Evolutionary conservation across 2,113 vertebrate species (phyloP).

Genomic region (Petromus typicus): DNA sequence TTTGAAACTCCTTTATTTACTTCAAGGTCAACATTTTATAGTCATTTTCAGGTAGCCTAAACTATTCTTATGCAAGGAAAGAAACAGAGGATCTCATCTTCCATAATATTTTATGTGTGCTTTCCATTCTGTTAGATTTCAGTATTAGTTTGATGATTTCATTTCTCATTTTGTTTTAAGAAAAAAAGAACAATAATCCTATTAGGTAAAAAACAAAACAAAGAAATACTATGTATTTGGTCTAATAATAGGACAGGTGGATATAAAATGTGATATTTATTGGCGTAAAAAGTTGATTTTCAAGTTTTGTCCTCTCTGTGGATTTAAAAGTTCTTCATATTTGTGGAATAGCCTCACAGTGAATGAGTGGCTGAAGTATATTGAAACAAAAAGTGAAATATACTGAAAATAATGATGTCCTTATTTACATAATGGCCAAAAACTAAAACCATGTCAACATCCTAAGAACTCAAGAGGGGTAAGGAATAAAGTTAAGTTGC

Average conservation of each 20-base stretch:
- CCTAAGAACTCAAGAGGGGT: constrained; percentile 54
- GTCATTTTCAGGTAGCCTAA: background rate
- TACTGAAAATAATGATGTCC: background rate
- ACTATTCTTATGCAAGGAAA: background rate
- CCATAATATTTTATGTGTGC: background rate
- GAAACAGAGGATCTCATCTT: background rate
- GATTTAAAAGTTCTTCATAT: background rate
- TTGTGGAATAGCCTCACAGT: background rate
- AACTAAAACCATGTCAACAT: background rate
- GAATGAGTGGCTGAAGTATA: background rate
- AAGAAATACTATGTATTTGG: background rate
- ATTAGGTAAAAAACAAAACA: background rate
- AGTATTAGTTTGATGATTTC: background rate
- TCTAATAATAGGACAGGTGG: background rate
- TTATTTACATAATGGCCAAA: constrained; percentile 35
- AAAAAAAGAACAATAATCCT: background rate
- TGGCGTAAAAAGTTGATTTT: background rate
- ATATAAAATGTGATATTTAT: background rate
- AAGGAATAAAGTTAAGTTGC: constrained; percentile 39
- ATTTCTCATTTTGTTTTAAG: background rate
- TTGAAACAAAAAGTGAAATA: background rate
- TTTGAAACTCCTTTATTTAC: background rate
- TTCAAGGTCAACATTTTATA: background rate
- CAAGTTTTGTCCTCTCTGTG: background rate
- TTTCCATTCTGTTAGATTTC: background rate